Base-by-base conservation (phyloP, 2,797 vertebrate species). In the Pseudochromis fuscus region DNA sequence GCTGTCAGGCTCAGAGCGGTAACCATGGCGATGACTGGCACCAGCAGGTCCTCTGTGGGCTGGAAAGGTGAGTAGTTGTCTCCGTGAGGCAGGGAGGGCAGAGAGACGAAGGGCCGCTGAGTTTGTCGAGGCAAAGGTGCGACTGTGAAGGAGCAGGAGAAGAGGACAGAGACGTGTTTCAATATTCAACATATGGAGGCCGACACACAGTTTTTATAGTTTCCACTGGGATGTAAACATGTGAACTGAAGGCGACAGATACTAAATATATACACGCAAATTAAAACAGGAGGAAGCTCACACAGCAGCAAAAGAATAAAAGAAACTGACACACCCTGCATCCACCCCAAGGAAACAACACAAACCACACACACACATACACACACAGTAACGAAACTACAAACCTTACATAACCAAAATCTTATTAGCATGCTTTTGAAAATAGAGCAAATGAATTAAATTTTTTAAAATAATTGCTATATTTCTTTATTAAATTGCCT, bases 1-100 rank as follows among this genome's bases (percentile, higher is more conserved):
- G 30, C 89, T 21, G 42, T 71, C 69, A 92, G 68, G 51, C 84
- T 76, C 38, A 91, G 56, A 42, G 75, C 83, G 2, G 82, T 89
- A 57, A 91, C 69, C 49, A 61, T 4, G 51, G 75, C 35, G 4
- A 91, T 61, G 75, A 89, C 35, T 24, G 67, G 56, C 77, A 81
- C 51, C 67, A 89, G 46, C 58, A 82, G 70, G 55, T 5, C 42
- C 28, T 57, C 31, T 7, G 60, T 24, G 42, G 31, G 31, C 23
- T 51, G 68, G 37, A 60, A 59, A 74, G 44, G 63, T 56, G 72
- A 77, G 64, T 49, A 25, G 27, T 45, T 8, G 59, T 77, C 72
- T 59, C 53, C 62, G 6, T 18, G 25, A 68, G 81, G 74, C 57
- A 80, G 53, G 1, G 77, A 27, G 40, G 91, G 89, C 44, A 87